Base-by-base conservation (phyloP, 92 coral and sea anemone species). In the Blastomussa wellsi region DNA sequence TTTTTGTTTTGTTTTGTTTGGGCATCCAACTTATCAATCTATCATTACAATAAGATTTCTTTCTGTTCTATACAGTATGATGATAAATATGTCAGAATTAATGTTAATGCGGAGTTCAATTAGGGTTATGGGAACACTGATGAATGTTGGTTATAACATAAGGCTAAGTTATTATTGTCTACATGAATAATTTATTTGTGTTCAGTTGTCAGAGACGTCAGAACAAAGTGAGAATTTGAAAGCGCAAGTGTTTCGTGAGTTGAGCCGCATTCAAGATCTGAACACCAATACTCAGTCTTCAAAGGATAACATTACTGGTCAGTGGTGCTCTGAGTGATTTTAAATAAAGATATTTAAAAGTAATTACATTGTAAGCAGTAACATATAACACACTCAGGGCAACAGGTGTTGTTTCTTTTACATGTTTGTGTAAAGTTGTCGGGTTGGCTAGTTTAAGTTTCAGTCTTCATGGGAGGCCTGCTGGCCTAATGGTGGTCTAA, bases 181-280 rank as follows among this genome's bases (percentile, higher is more conserved):
- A 0, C 10, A 24, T 7, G 2, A 55, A n/a, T 60, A 60, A 26
- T 80, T 71, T 65, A 19, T 66, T 48, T 70, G n/a, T 31, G 53
- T 64, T 32, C 73, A 93, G 97, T 76, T 94, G 70, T 55, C 89
- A 15, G 57, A 57, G 31, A 66, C 92, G 52, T 82, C 91, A 5
- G 20, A 78, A 38, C 62, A 92, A 31, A 88, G 92, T 20, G 38
- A 55, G 29, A 29, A 42, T 24, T 82, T 92, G 65, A 84, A 76
- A 86, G 36, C 29, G 29, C 81, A 76, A 39, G 87, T 92, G 7
- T 87, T 93, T 28, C 70, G 42, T 73, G 92, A 89, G 47, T 76
- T 94, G 76, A 71, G 44, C 78, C 82, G 87, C 38, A 81, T 92
- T 37, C 89, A 78, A 72, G 80, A 78, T 44, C 84, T 94, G 77